A percentile compares a stretch with the other conserved stretches of the same genome.
Conservation (phyloP, 2,797 vertebrate species). For the Tenualosa ilisha region DNA sequence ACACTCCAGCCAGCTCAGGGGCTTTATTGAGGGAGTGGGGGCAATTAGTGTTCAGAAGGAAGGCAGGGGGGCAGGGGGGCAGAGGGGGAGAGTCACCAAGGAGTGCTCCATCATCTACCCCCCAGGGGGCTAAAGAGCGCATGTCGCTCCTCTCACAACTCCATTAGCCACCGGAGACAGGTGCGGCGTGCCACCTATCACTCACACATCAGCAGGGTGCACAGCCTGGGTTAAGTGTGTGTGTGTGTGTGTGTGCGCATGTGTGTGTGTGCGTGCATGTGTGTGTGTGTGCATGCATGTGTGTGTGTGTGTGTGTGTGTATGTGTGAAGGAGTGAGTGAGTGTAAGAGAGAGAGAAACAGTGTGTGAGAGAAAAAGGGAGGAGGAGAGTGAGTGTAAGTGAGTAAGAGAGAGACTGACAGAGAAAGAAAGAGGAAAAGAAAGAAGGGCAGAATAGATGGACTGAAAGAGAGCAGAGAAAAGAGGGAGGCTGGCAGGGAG, state of each 20-base stretch:
- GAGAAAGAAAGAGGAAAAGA: background rate
- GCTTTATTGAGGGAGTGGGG: slow-evolving; percentile 30
- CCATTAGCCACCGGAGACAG: slow-evolving; percentile 63
- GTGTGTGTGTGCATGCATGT: no score
- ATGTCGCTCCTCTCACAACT: slow-evolving; percentile 48
- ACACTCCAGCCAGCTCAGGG: slow-evolving; percentile 22
- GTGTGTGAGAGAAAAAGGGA: background rate
- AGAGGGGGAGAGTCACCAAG: slow-evolving; percentile 52
- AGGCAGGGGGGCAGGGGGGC: slow-evolving; percentile 28
- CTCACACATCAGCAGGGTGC: slow-evolving; percentile 46
- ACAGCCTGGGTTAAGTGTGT: background rate
- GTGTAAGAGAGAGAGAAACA: background rate
- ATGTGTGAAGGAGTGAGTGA: background rate
- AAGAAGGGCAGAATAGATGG: background rate
- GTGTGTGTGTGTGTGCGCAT: background rate
- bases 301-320: background rate
- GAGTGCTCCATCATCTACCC: slow-evolving; percentile 61
- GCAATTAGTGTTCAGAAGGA: slow-evolving; percentile 64
- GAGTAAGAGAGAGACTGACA: background rate
- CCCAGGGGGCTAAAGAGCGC: slow-evolving; percentile 40
- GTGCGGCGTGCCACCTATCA: slow-evolving; percentile 64
- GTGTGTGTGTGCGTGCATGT: background rate
- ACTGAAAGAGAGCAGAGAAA: background rate
- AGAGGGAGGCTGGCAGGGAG: background rate
- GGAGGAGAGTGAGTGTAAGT: background rate